Percentiles rank a stretch among this genome's conserved stretches.
phyloP scores from a whole-genome alignment of 2,113 vertebrate genomes.

The Lota lota region DNA sequence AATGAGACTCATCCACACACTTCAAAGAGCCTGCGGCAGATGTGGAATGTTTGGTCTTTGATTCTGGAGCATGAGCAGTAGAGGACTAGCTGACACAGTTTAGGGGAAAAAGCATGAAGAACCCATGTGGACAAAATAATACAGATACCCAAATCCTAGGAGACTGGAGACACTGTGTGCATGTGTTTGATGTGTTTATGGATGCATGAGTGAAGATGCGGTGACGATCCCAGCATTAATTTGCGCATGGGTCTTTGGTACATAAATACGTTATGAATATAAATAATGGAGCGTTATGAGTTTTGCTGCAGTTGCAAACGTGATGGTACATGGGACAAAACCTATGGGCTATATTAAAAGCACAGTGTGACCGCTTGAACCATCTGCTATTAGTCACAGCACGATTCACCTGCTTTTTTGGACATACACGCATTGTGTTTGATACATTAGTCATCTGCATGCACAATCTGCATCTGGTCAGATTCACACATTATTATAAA shows the following conservation, averaged over 20 bases:
- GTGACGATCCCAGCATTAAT: no score
- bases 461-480: constrained; percentile 71
- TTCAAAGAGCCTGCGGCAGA: no score
- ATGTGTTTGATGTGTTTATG: not conserved
- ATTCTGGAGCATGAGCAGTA: no score
- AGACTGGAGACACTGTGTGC: not conserved
- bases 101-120: constrained; percentile 13
- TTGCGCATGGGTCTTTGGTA: not conserved
- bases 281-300: constrained; percentile 4
- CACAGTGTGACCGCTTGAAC: constrained; percentile 36
- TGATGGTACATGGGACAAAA: constrained; percentile 30
- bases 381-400: constrained; percentile 60
- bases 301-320: constrained; percentile 12
- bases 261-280: not conserved
- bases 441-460: constrained; percentile 66
- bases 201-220: not conserved
- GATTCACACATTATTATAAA: constrained; percentile 68
- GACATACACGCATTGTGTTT: constrained; percentile 51
- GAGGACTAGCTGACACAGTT: no score
- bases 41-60: no score
- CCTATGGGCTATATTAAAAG: constrained; percentile 13
- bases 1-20: no score
- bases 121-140: constrained; percentile 25
- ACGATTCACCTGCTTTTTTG: constrained; percentile 53
- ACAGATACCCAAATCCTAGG: constrained; percentile 1